A percentile compares a stretch with the other conserved stretches of the same genome.
phyloP scores from a whole-genome alignment of 2,113 vertebrate genomes.

The Polyodon spathula region DNA sequence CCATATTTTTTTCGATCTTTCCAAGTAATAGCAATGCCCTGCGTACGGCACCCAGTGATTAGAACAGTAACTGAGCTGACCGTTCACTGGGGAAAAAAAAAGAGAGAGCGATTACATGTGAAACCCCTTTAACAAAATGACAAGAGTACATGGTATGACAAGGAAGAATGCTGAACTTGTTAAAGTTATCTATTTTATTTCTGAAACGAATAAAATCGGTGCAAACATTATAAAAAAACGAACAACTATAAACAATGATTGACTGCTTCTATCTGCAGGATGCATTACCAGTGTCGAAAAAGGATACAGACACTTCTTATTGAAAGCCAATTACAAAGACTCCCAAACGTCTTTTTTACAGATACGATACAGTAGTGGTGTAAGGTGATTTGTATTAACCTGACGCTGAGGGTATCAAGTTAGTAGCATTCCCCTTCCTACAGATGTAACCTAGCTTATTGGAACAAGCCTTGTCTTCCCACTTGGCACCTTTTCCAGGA shows the following conservation, averaged over 20 bases:
- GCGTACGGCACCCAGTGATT: constrained; percentile 77
- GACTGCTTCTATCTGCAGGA: too few species aligned
- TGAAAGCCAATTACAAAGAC: too few species aligned
- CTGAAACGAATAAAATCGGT: too few species aligned
- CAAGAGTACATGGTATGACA: too few species aligned
- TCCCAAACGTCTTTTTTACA: too few species aligned
- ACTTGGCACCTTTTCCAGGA: constrained; percentile 76
- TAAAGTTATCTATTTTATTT: too few species aligned
- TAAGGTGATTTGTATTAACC: constrained; percentile 22
- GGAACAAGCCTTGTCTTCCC: constrained; percentile 72
- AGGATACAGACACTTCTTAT: too few species aligned
- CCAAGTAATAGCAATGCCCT: constrained; percentile 76
- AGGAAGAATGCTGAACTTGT: too few species aligned
- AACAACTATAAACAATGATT: neutral
- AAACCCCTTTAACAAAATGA: too few species aligned
- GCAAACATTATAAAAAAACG: neutral
- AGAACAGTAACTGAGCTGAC: constrained; percentile 63
- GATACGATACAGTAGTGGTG: too few species aligned
- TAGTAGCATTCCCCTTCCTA: constrained; percentile 70
- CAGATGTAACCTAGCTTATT: constrained; percentile 89
- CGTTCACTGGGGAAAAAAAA: constrained; percentile 42
- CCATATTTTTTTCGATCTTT: constrained; percentile 69
- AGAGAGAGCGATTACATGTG: too few species aligned
- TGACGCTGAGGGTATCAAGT: constrained; percentile 23
- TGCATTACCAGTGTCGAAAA: too few species aligned